Conservation (phyloP, 2,888 invertebrate species). For the Pocota personata region DNA sequence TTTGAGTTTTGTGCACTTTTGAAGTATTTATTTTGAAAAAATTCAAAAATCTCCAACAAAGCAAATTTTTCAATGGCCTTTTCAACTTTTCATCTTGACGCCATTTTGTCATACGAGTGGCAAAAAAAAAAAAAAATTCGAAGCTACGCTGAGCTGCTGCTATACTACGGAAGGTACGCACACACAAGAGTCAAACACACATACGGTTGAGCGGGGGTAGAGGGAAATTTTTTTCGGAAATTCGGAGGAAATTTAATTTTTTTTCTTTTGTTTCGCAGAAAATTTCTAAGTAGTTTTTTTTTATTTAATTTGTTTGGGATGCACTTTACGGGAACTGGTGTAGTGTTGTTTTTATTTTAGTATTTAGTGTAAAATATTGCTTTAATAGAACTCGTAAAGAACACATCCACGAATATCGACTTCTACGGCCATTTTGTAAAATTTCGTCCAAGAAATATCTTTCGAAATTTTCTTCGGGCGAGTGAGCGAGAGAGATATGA, state of each 20-base stretch:
- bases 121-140: conserved; percentile 36
- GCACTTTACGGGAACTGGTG: conserved; percentile 24
- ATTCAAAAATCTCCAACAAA: conserved; percentile 70
- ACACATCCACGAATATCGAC: conserved; percentile 68
- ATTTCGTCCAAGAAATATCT: conserved; percentile 39
- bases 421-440: conserved; percentile 71
- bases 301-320: background rate
- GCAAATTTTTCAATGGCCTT: conserved; percentile 67
- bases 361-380: conserved; percentile 38
- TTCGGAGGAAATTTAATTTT: conserved; percentile 6
- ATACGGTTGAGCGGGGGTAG: background rate
- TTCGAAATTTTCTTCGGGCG: conserved; percentile 34
- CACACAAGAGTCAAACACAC: conserved; percentile 31
- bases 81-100: conserved; percentile 69
- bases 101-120: conserved; percentile 72
- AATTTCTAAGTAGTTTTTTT: background rate
- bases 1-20: conserved; percentile 48
- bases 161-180: conserved; percentile 15
- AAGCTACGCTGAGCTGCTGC: conserved; percentile 56
- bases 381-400: conserved; percentile 42
- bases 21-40: conserved; percentile 62
- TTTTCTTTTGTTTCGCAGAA: background rate
- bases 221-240: conserved; percentile 36
- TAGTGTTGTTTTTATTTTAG: conserved; percentile 39
- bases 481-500: conserved; percentile 27